Conservation (phyloP, 1,140 invertebrate genomes). For the Heliothis virescens region DNA sequence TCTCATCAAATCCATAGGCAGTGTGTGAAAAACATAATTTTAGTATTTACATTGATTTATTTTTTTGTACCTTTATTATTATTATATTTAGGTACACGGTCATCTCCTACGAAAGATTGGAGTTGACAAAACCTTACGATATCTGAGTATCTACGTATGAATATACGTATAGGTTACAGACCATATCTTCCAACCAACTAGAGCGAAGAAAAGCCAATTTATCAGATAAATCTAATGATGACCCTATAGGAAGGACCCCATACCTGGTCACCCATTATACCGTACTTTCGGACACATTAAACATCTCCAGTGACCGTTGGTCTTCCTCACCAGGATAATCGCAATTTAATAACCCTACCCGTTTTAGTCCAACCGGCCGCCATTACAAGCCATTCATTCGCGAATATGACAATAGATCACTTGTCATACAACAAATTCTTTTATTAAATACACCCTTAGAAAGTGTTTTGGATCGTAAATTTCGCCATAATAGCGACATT, state of each 20-base stretch:
- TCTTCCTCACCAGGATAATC: conserved; percentile 70
- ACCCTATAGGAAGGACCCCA: background rate
- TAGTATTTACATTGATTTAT: no score
- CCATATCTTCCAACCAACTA: background rate
- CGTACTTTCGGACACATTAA: conserved; percentile 34
- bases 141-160: background rate
- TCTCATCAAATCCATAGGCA: no score
- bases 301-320: conserved; percentile 53
- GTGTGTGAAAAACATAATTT: no score
- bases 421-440: conserved; percentile 73
- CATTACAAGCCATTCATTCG: conserved; percentile 71
- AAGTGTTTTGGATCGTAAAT: conserved; percentile 82
- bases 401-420: conserved; percentile 79
- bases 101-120: no score
- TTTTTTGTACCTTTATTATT: no score
- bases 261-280: conserved; percentile 10
- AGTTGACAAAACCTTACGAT: background rate
- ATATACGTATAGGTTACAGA: background rate
- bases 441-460: conserved; percentile 46
- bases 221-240: conserved; percentile 8
- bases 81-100: no score
- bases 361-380: conserved; percentile 56
- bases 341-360: conserved; percentile 80
- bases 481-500: conserved; percentile 44
- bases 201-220: conserved; percentile 2